phyloP scores from a whole-genome alignment of 2,113 vertebrate species.

The Mola mola region DNA sequence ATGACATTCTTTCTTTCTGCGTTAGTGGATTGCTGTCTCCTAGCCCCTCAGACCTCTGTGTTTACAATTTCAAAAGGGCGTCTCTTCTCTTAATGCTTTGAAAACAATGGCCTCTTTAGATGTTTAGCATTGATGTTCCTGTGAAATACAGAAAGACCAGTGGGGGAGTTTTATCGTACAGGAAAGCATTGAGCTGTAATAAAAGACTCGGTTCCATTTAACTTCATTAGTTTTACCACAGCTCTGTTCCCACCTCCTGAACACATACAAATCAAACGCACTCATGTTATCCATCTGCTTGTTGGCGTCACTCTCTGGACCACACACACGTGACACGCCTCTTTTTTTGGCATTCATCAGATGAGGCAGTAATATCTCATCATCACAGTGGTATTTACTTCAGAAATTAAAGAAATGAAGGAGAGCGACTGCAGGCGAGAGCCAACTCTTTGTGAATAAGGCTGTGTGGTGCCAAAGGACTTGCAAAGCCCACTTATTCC shows the following conservation, averaged over 20 bases:
- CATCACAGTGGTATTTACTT: slow-evolving; percentile 47
- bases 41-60: too few species aligned
- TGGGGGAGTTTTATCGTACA: slow-evolving; percentile 12
- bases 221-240: slow-evolving; percentile 59
- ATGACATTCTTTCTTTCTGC: not conserved
- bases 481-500: slow-evolving; percentile 29
- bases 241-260: slow-evolving; percentile 43
- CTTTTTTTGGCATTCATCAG: slow-evolving; percentile 43
- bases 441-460: slow-evolving; percentile 26
- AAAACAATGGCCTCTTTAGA: slow-evolving; percentile 15
- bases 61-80: slow-evolving; percentile 12
- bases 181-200: slow-evolving; percentile 52
- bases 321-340: slow-evolving; percentile 22
- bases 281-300: slow-evolving; percentile 56
- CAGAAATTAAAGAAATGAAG: slow-evolving; percentile 46
- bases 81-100: not conserved
- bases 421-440: not conserved
- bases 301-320: slow-evolving; percentile 29
- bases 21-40: too few species aligned
- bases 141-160: slow-evolving; percentile 16
- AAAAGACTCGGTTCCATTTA: slow-evolving; percentile 55
- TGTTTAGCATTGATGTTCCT: not conserved
- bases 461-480: slow-evolving; percentile 6
- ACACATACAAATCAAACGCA: slow-evolving; percentile 57
- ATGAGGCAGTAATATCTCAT: slow-evolving; percentile 37